Conservation (phyloP, 2,888 invertebrate species). For the Julus scanicus region DNA sequence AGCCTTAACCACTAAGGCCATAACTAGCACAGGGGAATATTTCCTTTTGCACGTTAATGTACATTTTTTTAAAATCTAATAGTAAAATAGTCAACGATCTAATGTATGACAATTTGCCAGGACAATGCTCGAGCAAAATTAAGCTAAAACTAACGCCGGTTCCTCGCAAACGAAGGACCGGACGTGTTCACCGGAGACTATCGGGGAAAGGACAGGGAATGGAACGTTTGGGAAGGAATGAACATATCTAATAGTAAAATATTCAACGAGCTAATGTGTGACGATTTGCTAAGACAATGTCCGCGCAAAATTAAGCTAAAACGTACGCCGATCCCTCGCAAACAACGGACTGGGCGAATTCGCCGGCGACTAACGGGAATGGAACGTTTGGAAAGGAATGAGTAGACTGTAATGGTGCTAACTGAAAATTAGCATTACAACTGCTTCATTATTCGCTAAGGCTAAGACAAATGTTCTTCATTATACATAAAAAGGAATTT, state of each 20-base stretch:
- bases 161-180: background rate
- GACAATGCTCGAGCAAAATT: background rate
- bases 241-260: slow-evolving; percentile 10
- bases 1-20: background rate
- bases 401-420: slow-evolving; percentile 19
- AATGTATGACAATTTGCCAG: background rate
- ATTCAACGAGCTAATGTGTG: background rate
- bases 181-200: background rate
- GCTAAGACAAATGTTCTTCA: background rate
- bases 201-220: background rate
- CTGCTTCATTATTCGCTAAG: background rate
- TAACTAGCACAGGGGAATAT: background rate
- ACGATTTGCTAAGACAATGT: background rate
- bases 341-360: background rate
- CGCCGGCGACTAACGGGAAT: background rate
- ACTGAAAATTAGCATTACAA: background rate
- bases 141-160: background rate
- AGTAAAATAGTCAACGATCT: background rate
- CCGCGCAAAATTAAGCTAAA: background rate
- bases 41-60: slow-evolving; percentile 7
- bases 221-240: background rate
- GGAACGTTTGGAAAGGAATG: slow-evolving; percentile 1
- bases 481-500: background rate
- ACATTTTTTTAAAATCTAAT: background rate
- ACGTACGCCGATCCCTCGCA: background rate